A percentile compares a stretch with the other conserved stretches of the same genome.
Evolutionary conservation across 2,888 invertebrate genomes (phyloP).

Genomic region (Ennomos fuscantarius): DNA sequence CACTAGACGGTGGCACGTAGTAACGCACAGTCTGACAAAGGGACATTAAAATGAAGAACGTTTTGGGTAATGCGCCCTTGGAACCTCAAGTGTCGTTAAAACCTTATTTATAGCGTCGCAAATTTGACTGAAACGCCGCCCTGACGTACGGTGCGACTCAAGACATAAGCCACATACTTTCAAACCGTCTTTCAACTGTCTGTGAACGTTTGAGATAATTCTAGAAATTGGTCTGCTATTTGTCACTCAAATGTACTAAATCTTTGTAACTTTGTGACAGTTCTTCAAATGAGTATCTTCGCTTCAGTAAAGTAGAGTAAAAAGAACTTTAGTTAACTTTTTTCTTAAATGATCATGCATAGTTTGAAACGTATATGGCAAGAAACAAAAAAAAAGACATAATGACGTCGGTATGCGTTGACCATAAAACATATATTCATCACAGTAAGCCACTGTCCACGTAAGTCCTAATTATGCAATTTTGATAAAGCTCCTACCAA

Average conservation of each 20-base stretch:
- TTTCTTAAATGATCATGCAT: too few relatives aligned
- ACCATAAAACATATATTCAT: too few relatives aligned
- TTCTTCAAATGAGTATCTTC: background rate
- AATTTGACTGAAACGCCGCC: constrained; percentile 35
- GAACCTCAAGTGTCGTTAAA: constrained; percentile 38
- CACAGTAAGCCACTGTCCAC: too few relatives aligned
- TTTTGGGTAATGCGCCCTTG: constrained; percentile 38
- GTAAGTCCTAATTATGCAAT: too few relatives aligned
- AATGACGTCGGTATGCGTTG: too few relatives aligned
- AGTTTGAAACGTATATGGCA: too few relatives aligned
- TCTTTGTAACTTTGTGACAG: background rate
- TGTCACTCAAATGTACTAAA: background rate
- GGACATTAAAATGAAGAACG: constrained; percentile 41
- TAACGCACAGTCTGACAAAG: constrained; percentile 32
- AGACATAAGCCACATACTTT: constrained; percentile 18
- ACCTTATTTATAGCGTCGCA: constrained; percentile 36
- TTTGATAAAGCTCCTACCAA: too few relatives aligned
- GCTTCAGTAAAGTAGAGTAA: too few relatives aligned
- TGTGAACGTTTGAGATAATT: background rate
- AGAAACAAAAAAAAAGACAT: too few relatives aligned
- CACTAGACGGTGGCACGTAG: constrained; percentile 19
- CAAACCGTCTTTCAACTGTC: background rate
- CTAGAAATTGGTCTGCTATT: background rate
- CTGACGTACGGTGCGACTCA: constrained; percentile 3
- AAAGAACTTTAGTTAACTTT: too few relatives aligned